Evolutionary conservation across 1,140 invertebrate species (phyloP), one percentile per base, ranked within the genome.

Genomic region (Sarcophaga bullata): DNA sequence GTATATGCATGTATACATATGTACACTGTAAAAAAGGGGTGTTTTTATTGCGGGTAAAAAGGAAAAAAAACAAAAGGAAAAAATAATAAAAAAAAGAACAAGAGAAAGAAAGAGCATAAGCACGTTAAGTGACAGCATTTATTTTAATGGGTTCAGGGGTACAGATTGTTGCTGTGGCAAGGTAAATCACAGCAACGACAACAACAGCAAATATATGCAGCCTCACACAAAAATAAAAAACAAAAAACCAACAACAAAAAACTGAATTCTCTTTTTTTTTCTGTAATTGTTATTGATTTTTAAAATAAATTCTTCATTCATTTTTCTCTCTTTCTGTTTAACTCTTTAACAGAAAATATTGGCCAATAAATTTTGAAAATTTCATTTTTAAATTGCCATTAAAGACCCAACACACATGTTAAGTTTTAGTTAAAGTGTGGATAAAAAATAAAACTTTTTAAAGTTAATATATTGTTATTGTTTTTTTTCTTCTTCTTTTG

Each of bases 141-240:
- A 68, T 68, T 68, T 68, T 68, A 68, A 68, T 68, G 17, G 62
- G 62, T 68, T 68, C 62, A 68, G 17, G 62, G 62, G 62, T 68
- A 68, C n/a, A 52, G 50, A 19, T 68, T 68, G 62, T 68, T 68
- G 62, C 62, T 68, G 62, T 68, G 62, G 62, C 62, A 68, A 68
- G 62, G 62, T 25, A 68, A 68, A 68, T 68, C 62, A 19, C 62
- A 68, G 17, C n/a, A 68, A 25, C 54, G 13, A 58, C 9, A 58
- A 58, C 54, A 58, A 15, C 54, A 58, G 25, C 25, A 37, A 37
- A 37, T 37, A 37, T 37, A 37, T 37, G 25, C 25, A 37, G 25
- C 25, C 25, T 37, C 1, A 37, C 1, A 37, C 25, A 37, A 37
- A 37, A 1, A 37, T 2, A 37, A 37, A 37, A 1, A 37, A 37